A percentile compares a stretch with the other conserved stretches of the same genome.
These are phyloP conservation scores for Chrysodeixis includens DNA, from an alignment of 2,888 invertebrate genomes.

Conservation along the genomic window DNA sequence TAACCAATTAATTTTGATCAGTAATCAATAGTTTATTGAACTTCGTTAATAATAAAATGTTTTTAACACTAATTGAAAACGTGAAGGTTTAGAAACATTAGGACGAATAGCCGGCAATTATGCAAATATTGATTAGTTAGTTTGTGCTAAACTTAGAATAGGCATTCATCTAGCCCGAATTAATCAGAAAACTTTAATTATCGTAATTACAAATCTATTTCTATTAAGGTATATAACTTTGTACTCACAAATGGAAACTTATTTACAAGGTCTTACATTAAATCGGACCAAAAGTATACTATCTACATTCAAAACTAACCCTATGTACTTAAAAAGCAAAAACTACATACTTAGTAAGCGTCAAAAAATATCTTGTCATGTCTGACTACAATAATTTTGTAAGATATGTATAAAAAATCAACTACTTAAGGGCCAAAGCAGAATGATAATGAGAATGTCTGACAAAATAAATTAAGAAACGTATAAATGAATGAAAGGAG, in stretches of 20 bases:
- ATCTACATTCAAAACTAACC: too few relatives aligned
- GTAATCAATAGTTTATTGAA: neutral
- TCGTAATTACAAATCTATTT: too few relatives aligned
- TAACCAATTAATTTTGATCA: neutral
- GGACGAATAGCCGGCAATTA: neutral
- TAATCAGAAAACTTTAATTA: neutral
- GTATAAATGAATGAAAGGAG: neutral
- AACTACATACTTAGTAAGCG: too few relatives aligned
- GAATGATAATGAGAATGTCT: neutral
- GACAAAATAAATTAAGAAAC: neutral
- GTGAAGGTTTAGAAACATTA: neutral
- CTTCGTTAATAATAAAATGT: neutral
- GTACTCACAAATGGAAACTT: too few relatives aligned
- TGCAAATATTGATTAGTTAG: neutral
- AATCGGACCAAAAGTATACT: too few relatives aligned
- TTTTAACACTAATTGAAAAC: neutral
- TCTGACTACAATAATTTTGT: too few relatives aligned
- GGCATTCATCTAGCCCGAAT: neutral
- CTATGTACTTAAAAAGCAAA: too few relatives aligned
- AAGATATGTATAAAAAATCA: too few relatives aligned
- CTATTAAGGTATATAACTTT: too few relatives aligned
- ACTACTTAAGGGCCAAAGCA: neutral
- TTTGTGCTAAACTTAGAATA: neutral
- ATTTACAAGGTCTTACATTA: too few relatives aligned
- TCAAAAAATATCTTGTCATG: too few relatives aligned